Evolutionary conservation across 2,888 invertebrate genomes (phyloP), one percentile per base, ranked within the genome.

Genomic region (Tetranychus piercei): DNA sequence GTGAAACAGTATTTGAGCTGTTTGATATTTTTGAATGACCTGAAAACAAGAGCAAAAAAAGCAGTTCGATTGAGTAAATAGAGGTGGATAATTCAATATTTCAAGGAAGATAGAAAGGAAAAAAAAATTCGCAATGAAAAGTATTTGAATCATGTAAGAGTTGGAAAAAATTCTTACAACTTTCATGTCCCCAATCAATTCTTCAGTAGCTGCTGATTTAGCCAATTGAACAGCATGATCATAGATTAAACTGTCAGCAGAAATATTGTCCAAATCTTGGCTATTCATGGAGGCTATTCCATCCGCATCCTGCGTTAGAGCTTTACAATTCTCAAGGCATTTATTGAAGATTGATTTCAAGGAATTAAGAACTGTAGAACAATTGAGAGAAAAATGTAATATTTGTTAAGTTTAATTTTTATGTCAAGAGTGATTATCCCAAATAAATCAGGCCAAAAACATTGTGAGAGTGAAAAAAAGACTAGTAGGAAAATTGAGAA

Each of bases 161-260:
- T n/a, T n/a, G n/a, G n/a, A n/a, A n/a, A n/a, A n/a, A n/a, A n/a
- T n/a, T 72, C 77, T 76, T 78, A 81, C 82, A 80, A 93, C 92
- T 81, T 89, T 89, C 78, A 91, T 89, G 82, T 94, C 93, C 75
- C 93, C 94, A 83, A 96, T 92, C 80, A 99, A 84, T 85, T 99
- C 99, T 83, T 97, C 96, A 80, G 97, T 85, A 64, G 97, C 97
- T 77, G 97, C 99, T 80, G 92, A 89, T 85, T 97, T 96, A 84
- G 97, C 99, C 90, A 97, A 90, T 84, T 96, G 92, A 80, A 99
- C 91, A 78, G 97, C 97, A 84, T 99, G 92, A 82, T 94, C 91
- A 84, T 97, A 99, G 77, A 99, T 88, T 78, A 99, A 90, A 82
- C 92, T 91, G 82, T 99, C 97, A 77, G 96, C 96, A 76, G 92